phyloP scores from a whole-genome alignment of 2,888 invertebrate genomes.

The Mythimna vitellina region DNA sequence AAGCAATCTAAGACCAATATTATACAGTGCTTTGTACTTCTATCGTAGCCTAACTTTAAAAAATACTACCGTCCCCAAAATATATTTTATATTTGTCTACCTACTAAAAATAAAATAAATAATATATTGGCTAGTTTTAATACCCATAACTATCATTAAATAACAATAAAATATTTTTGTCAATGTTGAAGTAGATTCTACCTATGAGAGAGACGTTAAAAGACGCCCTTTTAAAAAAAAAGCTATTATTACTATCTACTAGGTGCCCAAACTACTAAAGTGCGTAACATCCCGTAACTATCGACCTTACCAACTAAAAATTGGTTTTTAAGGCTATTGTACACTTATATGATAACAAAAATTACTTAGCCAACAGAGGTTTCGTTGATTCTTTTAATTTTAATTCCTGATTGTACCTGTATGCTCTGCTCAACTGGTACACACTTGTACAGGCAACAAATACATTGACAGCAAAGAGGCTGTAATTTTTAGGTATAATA shows the following conservation, averaged over 20 bases:
- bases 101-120: constrained; percentile 44
- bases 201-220: constrained; percentile 12
- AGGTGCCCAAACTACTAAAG: constrained; percentile 11
- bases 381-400: constrained; percentile 29
- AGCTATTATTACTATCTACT: not conserved
- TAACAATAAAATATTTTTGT: constrained; percentile 50
- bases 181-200: constrained; percentile 44
- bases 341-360: constrained; percentile 8
- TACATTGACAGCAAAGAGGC: constrained; percentile 98
- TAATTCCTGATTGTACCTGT: constrained; percentile 75
- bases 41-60: constrained; percentile 23
- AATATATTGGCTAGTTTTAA: constrained; percentile 41
- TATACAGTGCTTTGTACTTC: constrained; percentile 25
- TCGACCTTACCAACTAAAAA: constrained; percentile 25
- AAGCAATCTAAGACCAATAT: constrained; percentile 8
- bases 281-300: constrained; percentile 49
- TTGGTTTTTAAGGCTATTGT: constrained; percentile 14
- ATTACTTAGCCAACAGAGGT: constrained; percentile 18
- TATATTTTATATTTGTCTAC: constrained; percentile 23
- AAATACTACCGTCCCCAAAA: constrained; percentile 53
- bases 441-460: constrained; percentile 98
- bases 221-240: constrained; percentile 5
- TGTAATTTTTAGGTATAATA: constrained; percentile 99
- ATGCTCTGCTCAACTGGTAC: constrained; percentile 95
- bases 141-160: constrained; percentile 48